A percentile compares a stretch with the other conserved stretches of the same genome.
phyloP scores from a whole-genome alignment of 53 echinoderm and acorn worm genomes.

The Temnopleurus reevesii region DNA sequence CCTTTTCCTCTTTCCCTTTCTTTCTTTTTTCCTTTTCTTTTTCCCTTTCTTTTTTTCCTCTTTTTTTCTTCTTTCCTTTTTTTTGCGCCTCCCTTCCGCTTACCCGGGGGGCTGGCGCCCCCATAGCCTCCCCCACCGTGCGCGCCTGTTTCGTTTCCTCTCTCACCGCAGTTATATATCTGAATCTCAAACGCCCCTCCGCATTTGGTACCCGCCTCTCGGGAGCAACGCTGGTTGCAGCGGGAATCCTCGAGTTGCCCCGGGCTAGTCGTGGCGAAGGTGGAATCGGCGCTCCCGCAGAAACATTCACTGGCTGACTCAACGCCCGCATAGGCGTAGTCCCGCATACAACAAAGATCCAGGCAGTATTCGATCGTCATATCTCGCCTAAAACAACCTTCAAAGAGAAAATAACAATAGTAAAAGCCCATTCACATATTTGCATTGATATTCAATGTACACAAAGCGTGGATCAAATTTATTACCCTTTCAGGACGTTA shows the following conservation, averaged over 20 bases:
- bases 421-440: no score
- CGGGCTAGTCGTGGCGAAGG: not conserved
- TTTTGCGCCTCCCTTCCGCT: no score
- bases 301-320: conserved; percentile 64
- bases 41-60: no score
- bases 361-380: conserved; percentile 52
- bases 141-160: no score
- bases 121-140: no score
- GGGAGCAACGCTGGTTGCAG: conserved; percentile 59
- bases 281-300: conserved; percentile 59
- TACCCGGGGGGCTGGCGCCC: no score
- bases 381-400: conserved; percentile 50
- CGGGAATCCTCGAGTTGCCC: not conserved
- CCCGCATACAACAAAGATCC: conserved; percentile 63
- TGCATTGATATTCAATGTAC: no score
- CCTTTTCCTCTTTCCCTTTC: no score
- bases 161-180: conserved; percentile 74
- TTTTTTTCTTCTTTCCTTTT: no score
- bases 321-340: conserved; percentile 58
- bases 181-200: conserved; percentile 68
- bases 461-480: no score
- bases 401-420: not conserved
- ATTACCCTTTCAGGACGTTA: no score
- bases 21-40: no score
- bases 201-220: conserved; percentile 58